A percentile compares a stretch with the other conserved stretches of the same genome.
These are phyloP conservation scores for Paramisgurnus dabryanus DNA, from an alignment of 2,113 vertebrate species.

Conservation along the genomic window DNA sequence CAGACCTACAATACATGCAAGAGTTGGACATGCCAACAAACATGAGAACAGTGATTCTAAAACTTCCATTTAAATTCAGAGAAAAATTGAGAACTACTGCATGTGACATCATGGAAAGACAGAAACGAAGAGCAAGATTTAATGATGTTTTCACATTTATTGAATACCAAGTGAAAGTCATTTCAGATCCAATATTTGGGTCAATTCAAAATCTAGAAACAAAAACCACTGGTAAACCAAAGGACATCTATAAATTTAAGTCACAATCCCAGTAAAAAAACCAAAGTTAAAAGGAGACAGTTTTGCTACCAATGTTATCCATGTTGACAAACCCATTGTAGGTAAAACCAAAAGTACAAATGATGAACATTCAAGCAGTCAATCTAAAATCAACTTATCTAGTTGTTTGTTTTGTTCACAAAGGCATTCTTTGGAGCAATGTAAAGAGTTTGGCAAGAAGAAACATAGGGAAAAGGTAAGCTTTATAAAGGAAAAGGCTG, in stretches of 20 bases:
- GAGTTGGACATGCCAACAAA: constrained; percentile 31
- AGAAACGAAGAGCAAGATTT: constrained; percentile 15
- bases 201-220: neutral
- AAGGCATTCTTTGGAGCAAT: neutral
- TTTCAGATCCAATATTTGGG: constrained; percentile 15
- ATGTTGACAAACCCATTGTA: neutral
- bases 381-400: neutral
- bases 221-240: constrained; percentile 6
- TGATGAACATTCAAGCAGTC: neutral
- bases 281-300: constrained; percentile 5
- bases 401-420: constrained; percentile 10
- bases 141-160: constrained; percentile 28
- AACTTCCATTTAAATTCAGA: constrained; percentile 40
- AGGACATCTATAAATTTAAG: neutral
- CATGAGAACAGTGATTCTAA: constrained; percentile 21
- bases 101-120: constrained; percentile 33
- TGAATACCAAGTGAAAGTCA: constrained; percentile 34
- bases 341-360: neutral
- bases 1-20: constrained; percentile 5
- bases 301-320: neutral
- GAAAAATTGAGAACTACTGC: constrained; percentile 26
- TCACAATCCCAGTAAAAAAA: neutral
- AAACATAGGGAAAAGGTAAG: constrained; percentile 14
- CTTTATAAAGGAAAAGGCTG: constrained; percentile 22
- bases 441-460: neutral